Base-by-base conservation (phyloP, 2,113 vertebrate genomes). In the Felis chaus region DNA sequence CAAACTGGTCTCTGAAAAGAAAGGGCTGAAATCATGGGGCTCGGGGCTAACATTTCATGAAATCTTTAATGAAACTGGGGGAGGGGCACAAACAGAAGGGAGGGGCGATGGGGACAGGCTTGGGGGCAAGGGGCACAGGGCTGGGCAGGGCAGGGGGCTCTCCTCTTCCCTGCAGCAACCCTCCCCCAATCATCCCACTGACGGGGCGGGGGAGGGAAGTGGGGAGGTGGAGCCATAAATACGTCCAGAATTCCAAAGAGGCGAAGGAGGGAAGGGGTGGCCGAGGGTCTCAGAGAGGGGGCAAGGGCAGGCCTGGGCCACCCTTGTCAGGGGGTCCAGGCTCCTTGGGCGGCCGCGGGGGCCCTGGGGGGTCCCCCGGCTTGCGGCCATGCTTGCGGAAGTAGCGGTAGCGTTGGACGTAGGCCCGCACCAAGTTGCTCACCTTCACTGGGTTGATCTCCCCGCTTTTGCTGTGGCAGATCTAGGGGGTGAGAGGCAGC, bases 371-470 rank as follows among this genome's bases (percentile, higher is more conserved):
- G 7, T 99, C 99, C 1, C 99, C 99, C 94, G 99, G 99, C 95
- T 99, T 99, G 93, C 99, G 99, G 31, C 99, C 99, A 0, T 99
- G 99, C 98, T 99, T 99, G 98, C 99, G 98, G 97, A 99, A 99
- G 97, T 99, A 99, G 97, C 99, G 99, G 99, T 99, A 99, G 79
- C 99, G 99, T 98, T 99, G 99, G 68, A 99, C 99, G 25, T 99
- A 99, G 41, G 99, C 99, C 95, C 99, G 99, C 4, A 99, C 99
- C 50, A 99, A 98, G 99, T 99, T 99, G 98, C 99, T 99, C 97
- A 99, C 99, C 98, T 99, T 99, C 65, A 99, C 99, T 0, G 99
- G 99, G 98, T 99, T 99, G 98, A 99, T 99, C 98, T 99, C 99
- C 41, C 99, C 99, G 1, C 99, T 99, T 71, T 99, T 99, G 98